Base-by-base conservation (phyloP, 2,888 invertebrate genomes). In the Oasisia sp. region DNA sequence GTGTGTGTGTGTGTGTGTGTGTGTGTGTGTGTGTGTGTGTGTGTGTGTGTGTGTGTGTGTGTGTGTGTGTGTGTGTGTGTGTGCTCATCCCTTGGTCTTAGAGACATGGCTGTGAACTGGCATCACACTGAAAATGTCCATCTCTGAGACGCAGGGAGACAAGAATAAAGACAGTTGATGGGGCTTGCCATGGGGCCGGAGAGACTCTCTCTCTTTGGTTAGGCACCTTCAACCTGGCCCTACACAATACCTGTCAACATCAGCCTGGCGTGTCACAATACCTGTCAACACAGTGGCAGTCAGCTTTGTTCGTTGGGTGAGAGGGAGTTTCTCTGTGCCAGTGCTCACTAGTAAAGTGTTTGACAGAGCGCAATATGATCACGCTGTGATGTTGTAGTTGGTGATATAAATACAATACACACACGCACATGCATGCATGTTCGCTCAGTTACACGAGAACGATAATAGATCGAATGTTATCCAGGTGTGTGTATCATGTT, bases 171-270 rank as follows among this genome's bases (percentile, higher is more conserved):
- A 74, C 27, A 74, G 74, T 27, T n/a, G n/a, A 27, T 74, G n/a
- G 74, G 74, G 27, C 7, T 27, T 27, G 74, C 74, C 74, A 19
- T 3, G 5, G 74, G 5, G 5, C 74, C n/a, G 7, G n/a, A n/a
- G 74, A 50, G 9, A 14, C 14, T 50, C 14, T 14, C 50, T 50
- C 14, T 14, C 50, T 50, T 9, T 50, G 14, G 50, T 50, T 74
- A 27, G 74, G 3, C 74, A 74, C 19, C 74, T 27, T 74, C 74
- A 74, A 74, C 74, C 27, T 14, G 74, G 74, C 7, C 27, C n/a
- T 74, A 74, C 74, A 74, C 74, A 74, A 74, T 74, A 74, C 74
- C n/a, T 74, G 74, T 74, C 74, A 74, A 74, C 74, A 74, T 74
- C 74, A 74, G 14, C 74, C 74, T 74, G 74, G 74, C 3, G 74